phyloP scores from a whole-genome alignment of 2,888 invertebrate species.

The Galeopsomyia nigrocyanea region DNA sequence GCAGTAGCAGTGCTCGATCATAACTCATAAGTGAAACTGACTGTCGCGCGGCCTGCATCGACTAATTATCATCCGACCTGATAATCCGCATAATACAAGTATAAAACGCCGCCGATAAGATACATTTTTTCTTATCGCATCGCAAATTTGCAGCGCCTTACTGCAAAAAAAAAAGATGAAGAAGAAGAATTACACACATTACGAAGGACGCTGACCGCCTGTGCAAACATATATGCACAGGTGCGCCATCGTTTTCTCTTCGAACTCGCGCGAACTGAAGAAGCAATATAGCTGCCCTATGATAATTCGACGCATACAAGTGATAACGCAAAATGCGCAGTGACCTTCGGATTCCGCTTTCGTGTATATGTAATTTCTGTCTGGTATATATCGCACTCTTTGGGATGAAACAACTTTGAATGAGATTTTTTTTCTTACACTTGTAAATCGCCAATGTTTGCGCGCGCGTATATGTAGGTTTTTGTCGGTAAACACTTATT shows the following conservation, averaged over 20 bases:
- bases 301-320: conserved; percentile 13
- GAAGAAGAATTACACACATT: conserved; percentile 1
- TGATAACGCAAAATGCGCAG: background rate
- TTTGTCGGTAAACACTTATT: too few species aligned
- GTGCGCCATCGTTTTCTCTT: conserved; percentile 49
- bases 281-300: background rate
- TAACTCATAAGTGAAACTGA: too few species aligned
- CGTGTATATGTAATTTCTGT: background rate
- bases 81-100: conserved; percentile 35
- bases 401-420: too few species aligned
- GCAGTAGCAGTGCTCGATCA: background rate
- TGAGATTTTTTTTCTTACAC: too few species aligned
- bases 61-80: conserved; percentile 59
- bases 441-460: too few species aligned
- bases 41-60: conserved; percentile 51
- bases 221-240: conserved; percentile 65
- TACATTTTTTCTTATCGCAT: background rate
- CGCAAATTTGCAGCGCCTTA: background rate
- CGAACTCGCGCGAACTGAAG: too few species aligned
- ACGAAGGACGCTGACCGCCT: conserved; percentile 54
- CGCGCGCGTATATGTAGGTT: too few species aligned
- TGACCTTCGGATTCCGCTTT: conserved; percentile 28
- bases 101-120: background rate
- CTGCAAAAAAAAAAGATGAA: conserved; percentile 3
- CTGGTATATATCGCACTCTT: conserved; percentile 19